Evolutionary conservation across 2,797 vertebrate genomes (phyloP), one percentile per base, ranked within the genome.

Genomic region (Anolis apletophallus): DNA sequence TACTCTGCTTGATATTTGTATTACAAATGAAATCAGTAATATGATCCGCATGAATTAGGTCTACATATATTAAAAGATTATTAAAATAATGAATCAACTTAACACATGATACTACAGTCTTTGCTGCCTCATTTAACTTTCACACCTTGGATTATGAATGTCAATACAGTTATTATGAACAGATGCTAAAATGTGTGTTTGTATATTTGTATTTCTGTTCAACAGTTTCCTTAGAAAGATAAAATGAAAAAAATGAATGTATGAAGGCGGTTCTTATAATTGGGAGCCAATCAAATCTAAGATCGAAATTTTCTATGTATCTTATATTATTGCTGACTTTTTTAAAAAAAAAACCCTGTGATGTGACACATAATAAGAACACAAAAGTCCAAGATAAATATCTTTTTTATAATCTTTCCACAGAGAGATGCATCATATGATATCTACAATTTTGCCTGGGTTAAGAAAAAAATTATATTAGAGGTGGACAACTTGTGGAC

Each of bases 141-240:
- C 72, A 75, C 36, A 76, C 83, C 83, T 76, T 67, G 36, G 40
- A 76, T 52, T 75, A 64, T 76, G 73, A 84, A 50, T 50, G 82
- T 76, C 73, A 67, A 76, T 54, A 54, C 52, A 59, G 29, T 34
- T 73, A 52, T 75, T 75, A 32, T n/a, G 23, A 84, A 84, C 36
- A 84, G 81, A 55, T 84, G 82, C 57, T 75, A 84, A 64, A 84
- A 64, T 50, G 14, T 67, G 29, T 76, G 52, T 76, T 84, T 76
- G 50, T 52, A 36, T 76, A 84, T 64, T 76, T 26, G 54, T n/a
- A 75, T 74, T 73, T 73, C 71, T 57, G 12, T 46, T 61, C 55
- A 57, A 55, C 55, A 46, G 14, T 50, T 76, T 67, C 40, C 50
- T 40, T 40, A 40, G 40, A 40, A 52, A 50, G 50, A 32, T 67